Evolutionary conservation across 2,888 invertebrate species (phyloP), one percentile per base, ranked within the genome.

Genomic region (Axea sp.): DNA sequence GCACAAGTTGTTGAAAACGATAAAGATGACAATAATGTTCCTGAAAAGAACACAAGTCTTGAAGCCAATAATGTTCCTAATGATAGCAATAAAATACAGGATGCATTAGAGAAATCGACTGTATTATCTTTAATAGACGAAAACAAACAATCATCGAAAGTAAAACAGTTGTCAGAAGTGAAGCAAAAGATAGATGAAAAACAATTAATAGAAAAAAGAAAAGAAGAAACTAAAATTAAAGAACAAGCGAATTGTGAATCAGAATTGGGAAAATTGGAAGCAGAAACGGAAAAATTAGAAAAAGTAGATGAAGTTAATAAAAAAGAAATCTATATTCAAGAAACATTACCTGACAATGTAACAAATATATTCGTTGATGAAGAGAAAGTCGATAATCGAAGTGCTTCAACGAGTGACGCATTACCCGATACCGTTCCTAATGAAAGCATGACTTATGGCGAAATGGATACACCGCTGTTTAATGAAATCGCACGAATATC

Each of bases 381-480:
- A 6, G 17, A 60, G 5, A 57, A 59, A 45, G 2, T 17, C 1
- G 47, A 69, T 8, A 26, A 2, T 37, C 30, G 35, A 17, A 49
- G 0, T 39, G n/a, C 24, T 7, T 57, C 68, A 1, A 73, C 28
- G 2, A 77, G 74, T 7, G 78, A 77, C 8, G 69, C 51, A 1
- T 49, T 81, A 6, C 79, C 80, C 0, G 78, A 80, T 5, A 78
- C 72, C 0, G 75, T 80, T 2, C 73, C 80, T 0, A 68, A 64
- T 7, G 81, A 80, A 19, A 75, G 68, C 6, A 76, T 76, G 26
- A 64, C 49, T 1, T 62, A 75, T 14, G 62, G 45, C 0, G 62
- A 67, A 3, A 72, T 75, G 64, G 72, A 73, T n/a, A 59, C 68
- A 1, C 74, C 74, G 4, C 19, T 74, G 6, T 69, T 74, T 12